phyloP scores from a whole-genome alignment of 2,888 invertebrate genomes.

The Andrena fulva region DNA sequence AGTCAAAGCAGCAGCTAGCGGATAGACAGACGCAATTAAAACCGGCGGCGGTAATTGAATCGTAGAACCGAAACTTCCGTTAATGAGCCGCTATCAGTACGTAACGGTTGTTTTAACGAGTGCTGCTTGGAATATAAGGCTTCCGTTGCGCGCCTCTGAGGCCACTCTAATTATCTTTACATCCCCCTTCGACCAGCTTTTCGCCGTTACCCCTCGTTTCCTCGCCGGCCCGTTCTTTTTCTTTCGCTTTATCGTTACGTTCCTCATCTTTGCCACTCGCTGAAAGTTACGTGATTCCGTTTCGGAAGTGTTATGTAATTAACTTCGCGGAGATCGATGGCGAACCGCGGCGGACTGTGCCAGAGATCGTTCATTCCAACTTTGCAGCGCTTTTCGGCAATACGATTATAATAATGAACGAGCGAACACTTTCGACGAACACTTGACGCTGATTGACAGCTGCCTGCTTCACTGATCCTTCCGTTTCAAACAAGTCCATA shows the following conservation, averaged over 20 bases:
- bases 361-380: slow-evolving; percentile 1
- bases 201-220: slow-evolving; percentile 31
- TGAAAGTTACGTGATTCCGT: not conserved
- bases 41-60: slow-evolving; percentile 77
- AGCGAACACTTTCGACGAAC: not conserved
- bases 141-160: slow-evolving; percentile 46
- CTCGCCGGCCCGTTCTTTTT: not conserved
- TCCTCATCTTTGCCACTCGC: not conserved
- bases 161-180: slow-evolving; percentile 68
- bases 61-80: slow-evolving; percentile 78
- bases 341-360: not conserved
- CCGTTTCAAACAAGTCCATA: too few relatives aligned
- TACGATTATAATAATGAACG: slow-evolving; percentile 5
- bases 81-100: slow-evolving; percentile 80
- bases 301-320: slow-evolving; percentile 19
- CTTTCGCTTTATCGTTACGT: not conserved
- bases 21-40: slow-evolving; percentile 80
- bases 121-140: slow-evolving; percentile 72
- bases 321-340: slow-evolving; percentile 14
- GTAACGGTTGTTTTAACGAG: slow-evolving; percentile 80
- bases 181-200: slow-evolving; percentile 48
- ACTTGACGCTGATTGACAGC: too few relatives aligned
- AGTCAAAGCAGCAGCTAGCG: slow-evolving; percentile 22
- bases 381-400: not conserved
- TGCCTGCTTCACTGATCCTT: too few relatives aligned